Evolutionary conservation across 2,888 invertebrate genomes (phyloP).

Genomic region (Barypeithes pellucidus): DNA sequence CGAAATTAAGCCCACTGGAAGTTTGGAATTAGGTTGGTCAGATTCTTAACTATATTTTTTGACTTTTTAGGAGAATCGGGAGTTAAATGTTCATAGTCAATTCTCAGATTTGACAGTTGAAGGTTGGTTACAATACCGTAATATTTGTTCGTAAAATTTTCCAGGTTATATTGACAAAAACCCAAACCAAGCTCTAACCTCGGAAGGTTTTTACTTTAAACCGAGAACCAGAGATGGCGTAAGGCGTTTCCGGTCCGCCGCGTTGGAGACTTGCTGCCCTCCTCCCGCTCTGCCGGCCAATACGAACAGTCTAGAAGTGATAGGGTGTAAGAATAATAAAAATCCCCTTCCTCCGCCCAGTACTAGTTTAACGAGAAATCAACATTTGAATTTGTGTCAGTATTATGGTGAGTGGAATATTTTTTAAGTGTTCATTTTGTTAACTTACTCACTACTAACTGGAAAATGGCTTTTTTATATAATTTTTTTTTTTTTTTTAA

Average conservation of each 20-base stretch:
- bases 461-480: no score
- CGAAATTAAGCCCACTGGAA: conserved; percentile 72
- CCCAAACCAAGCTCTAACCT: conserved; percentile 66
- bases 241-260: conserved; percentile 80
- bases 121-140: not conserved
- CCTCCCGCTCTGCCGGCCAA: conserved; percentile 82
- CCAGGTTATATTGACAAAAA: conserved; percentile 70
- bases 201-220: conserved; percentile 68
- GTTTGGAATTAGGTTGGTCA: conserved; percentile 72
- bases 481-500: no score
- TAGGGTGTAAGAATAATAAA: conserved; percentile 74
- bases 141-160: conserved; percentile 30
- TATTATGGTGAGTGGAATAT: conserved; percentile 69
- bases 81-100: no score
- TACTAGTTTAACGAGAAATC: conserved; percentile 80
- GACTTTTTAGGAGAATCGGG: no score
- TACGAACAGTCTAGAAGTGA: conserved; percentile 87
- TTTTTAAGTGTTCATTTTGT: not conserved
- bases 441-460: no score
- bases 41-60: no score
- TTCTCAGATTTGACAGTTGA: no score
- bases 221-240: conserved; percentile 71
- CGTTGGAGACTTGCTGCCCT: conserved; percentile 81
- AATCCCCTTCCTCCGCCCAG: conserved; percentile 83
- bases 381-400: conserved; percentile 78